Percentiles rank a stretch among this genome's conserved stretches.
Conservation (phyloP, 2,888 invertebrate genomes). For the Aricia artaxerxes region DNA sequence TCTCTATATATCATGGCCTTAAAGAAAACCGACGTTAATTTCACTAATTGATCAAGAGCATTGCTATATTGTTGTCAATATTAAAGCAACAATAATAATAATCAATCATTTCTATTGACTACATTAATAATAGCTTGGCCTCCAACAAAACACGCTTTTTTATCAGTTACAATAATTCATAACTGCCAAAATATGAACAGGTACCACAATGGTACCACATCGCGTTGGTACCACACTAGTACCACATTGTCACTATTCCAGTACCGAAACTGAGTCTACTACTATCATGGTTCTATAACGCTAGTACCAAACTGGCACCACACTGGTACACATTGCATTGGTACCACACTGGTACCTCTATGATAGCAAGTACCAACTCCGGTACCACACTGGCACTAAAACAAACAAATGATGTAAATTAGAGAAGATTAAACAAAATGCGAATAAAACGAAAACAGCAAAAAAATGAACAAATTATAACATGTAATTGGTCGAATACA, state of each 20-base stretch:
- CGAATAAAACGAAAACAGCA: background rate
- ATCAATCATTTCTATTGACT: background rate
- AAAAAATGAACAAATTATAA: slow-evolving; percentile 9
- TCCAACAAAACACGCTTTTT: background rate
- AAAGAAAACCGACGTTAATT: no score
- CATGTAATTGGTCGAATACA: slow-evolving; percentile 8
- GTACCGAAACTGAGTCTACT: no score
- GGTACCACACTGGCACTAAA: background rate
- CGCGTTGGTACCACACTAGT: no score
- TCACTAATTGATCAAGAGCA: no score
- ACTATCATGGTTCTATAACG: no score
- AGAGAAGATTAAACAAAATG: background rate
- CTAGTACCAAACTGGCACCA: no score
- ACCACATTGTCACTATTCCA: no score
- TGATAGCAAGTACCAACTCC: no score
- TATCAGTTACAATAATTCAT: background rate
- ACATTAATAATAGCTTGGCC: background rate
- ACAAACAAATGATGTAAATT: background rate
- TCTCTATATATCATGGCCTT: no score
- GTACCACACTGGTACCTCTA: no score
- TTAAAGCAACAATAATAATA: background rate
- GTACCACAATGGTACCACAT: no score
- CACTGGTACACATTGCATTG: no score
- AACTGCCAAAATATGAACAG: background rate
- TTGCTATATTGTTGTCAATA: background rate